Conservation (phyloP, 2,888 invertebrate genomes). For the Scotopteryx bipunctaria region DNA sequence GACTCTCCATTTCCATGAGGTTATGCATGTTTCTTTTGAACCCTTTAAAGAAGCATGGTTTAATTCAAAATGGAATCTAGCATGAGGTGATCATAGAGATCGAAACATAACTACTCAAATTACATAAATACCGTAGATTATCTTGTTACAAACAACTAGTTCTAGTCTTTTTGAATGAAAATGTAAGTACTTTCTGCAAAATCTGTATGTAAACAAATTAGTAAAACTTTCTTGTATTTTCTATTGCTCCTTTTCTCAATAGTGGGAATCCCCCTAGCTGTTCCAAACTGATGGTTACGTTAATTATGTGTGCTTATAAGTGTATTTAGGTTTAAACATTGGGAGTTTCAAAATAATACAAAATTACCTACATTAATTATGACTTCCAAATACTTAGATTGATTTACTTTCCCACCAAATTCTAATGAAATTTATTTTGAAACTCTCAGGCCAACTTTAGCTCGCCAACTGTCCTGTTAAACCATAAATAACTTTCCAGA, state of each 20-base stretch:
- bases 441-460: constrained; percentile 23
- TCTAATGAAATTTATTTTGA: no score
- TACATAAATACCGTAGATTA: constrained; percentile 16
- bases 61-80: constrained; percentile 42
- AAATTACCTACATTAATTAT: no score
- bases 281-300: constrained; percentile 16
- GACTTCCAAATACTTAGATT: no score
- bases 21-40: constrained; percentile 46
- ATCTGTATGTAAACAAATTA: constrained; percentile 3
- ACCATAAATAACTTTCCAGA: constrained; percentile 63
- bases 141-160: constrained; percentile 11
- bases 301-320: constrained; percentile 47
- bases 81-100: constrained; percentile 48
- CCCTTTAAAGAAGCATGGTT: constrained; percentile 34
- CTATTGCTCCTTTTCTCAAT: constrained; percentile 20
- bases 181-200: constrained; percentile 18
- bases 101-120: constrained; percentile 21
- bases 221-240: constrained; percentile 17
- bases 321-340: constrained; percentile 32
- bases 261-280: constrained; percentile 19
- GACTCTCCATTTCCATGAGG: constrained; percentile 37
- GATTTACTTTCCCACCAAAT: no score
- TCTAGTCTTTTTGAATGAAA: constrained; percentile 15
- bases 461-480: constrained; percentile 32
- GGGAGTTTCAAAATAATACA: no score